Evolutionary conservation across 2,113 vertebrate species (phyloP).

Genomic region (Coregonus clupeaformis): DNA sequence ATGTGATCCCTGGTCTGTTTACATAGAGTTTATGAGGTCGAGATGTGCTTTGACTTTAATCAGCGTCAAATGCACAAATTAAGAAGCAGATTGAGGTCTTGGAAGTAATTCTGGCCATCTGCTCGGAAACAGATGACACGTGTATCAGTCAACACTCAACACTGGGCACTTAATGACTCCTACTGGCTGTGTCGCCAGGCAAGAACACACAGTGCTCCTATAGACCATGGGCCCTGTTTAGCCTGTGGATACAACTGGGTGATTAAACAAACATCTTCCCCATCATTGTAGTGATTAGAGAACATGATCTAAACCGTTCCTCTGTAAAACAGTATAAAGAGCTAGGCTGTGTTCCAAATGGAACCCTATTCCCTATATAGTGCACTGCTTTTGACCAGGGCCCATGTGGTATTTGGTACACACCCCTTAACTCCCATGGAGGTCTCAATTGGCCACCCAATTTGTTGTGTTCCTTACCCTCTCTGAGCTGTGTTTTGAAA

Average conservation of each 20-base stretch:
- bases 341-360: no score
- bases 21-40: background rate
- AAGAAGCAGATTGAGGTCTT: background rate
- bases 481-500: conserved; percentile 39
- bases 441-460: background rate
- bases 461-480: background rate
- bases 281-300: background rate
- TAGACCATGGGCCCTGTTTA: background rate
- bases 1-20: background rate
- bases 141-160: background rate
- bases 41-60: background rate
- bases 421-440: background rate
- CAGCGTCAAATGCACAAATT: background rate
- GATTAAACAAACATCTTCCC: background rate
- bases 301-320: background rate
- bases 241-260: background rate
- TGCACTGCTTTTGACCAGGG: no score
- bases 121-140: background rate
- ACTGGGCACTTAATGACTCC: background rate
- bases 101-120: background rate
- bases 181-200: background rate
- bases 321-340: background rate
- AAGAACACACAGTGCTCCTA: background rate
- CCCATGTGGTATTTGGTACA: no score
- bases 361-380: no score